Base-by-base conservation (phyloP, 2,888 invertebrate genomes). In the Eupithecia abbreviata region DNA sequence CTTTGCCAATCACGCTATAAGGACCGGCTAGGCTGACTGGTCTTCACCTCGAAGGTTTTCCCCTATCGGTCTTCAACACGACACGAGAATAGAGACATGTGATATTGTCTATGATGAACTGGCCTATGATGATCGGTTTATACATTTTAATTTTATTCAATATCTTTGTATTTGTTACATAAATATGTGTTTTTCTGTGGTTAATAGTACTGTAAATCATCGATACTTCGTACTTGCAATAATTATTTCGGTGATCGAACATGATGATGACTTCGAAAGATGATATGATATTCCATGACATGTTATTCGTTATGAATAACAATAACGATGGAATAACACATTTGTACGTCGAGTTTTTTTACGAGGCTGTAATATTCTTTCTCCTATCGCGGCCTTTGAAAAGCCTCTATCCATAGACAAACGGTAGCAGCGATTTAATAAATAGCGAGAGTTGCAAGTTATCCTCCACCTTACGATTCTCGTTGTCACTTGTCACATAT, bases 361-460 rank as follows among this genome's bases (percentile, higher is more conserved):
- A 81, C 80, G 80, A 81, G 73, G 77, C 74, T 72, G 68, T 82
- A 79, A 80, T 77, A 70, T 76, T 68, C 74, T 73, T 72, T 80
- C 74, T 76, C 77, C 73, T 79, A 71, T 76, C 72, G 68, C 73
- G 67, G n/a, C 45, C 62, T 66, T 13, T 42, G 4, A 66, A 42
- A 66, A 66, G 15, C 66, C 66, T 66, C 42, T 66, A 18, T 42
- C 69, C 47, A 76, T 66, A 76, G 43, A 76, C 66, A 76, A 73
- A 47, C 42, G 65, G 30, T 62, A 43, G 49, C 12, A 71, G 43
- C 43, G 55, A n/a, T 55, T 15, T 5, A 41, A 41, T 13, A 15
- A 7, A 66, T 42, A 42, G 15, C 15, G 15, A 66, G 15, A 42
- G 13, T 66, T 42, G 18, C 30, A 42, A 66, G 42, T 15, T 9